These are phyloP conservation scores for Phasianus colchicus DNA, from an alignment of 2,113 vertebrate species.

Conservation along the genomic window DNA sequence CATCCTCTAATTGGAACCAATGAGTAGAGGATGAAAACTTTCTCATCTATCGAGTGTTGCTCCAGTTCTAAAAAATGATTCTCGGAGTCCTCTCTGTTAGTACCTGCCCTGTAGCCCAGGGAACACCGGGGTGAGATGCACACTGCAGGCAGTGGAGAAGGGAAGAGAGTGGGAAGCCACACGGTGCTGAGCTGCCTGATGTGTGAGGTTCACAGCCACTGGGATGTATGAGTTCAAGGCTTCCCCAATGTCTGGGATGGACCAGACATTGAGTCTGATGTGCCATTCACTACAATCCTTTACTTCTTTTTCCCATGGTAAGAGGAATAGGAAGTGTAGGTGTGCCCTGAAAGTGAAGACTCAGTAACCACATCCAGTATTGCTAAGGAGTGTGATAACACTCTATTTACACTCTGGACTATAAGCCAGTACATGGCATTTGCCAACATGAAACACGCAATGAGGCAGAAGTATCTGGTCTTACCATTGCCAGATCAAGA, in stretches of 20 bases:
- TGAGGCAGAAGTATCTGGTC: background rate
- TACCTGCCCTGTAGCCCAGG: background rate
- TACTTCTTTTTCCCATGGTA: background rate
- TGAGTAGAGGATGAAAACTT: background rate
- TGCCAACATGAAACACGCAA: background rate
- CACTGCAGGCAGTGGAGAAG: background rate
- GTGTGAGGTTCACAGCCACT: background rate
- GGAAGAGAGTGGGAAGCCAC: background rate
- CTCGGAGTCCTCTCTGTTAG: background rate
- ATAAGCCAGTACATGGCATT: background rate
- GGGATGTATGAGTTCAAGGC: background rate
- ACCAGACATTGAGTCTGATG: background rate
- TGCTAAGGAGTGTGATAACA: background rate
- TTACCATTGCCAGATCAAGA: background rate
- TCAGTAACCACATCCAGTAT: background rate
- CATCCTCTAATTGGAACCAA: constrained; percentile 46
- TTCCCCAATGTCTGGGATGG: accelerated
- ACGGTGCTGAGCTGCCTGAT: accelerated
- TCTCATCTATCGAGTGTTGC: background rate
- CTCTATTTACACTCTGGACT: background rate
- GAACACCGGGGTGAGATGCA: background rate
- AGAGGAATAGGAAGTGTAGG: background rate
- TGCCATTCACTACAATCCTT: background rate
- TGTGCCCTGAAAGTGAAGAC: background rate
- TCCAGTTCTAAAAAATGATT: background rate